Evolutionary conservation across 2,113 vertebrate species (phyloP).

Genomic region (Panurus biarmicus): DNA sequence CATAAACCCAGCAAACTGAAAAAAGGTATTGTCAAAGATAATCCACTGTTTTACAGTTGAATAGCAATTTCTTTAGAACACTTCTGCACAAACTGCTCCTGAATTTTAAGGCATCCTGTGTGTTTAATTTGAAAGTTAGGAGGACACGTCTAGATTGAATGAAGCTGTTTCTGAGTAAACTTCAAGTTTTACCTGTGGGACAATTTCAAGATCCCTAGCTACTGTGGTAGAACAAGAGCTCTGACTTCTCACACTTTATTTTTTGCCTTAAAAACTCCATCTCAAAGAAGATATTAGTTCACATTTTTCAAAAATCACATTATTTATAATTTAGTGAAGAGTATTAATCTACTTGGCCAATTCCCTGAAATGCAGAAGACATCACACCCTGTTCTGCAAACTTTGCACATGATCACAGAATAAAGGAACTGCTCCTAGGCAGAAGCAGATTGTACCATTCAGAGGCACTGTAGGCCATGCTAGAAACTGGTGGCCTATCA

Average conservation of each 20-base stretch:
- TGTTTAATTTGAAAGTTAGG: neutral
- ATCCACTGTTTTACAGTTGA: neutral
- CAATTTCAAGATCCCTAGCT: neutral
- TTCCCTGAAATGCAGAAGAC: neutral
- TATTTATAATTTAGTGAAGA: neutral
- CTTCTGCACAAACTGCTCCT: neutral
- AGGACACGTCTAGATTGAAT: neutral
- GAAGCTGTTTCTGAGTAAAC: neutral
- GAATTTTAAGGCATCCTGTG: neutral
- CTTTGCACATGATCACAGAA: neutral
- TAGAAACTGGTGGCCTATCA: neutral
- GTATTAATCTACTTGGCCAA: neutral
- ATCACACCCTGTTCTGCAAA: neutral
- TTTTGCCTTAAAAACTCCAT: neutral
- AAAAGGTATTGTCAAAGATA: neutral
- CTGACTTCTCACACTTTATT: neutral
- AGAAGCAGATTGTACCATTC: neutral
- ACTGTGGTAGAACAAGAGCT: neutral
- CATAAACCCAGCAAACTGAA: neutral
- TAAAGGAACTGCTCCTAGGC: neutral
- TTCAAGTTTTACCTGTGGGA: neutral
- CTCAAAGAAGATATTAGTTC: neutral
- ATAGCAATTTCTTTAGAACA: neutral
- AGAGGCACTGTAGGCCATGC: neutral
- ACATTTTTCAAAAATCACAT: neutral